Evolutionary conservation across 1,140 invertebrate species (phyloP).

Genomic region (Aphis gossypii): DNA sequence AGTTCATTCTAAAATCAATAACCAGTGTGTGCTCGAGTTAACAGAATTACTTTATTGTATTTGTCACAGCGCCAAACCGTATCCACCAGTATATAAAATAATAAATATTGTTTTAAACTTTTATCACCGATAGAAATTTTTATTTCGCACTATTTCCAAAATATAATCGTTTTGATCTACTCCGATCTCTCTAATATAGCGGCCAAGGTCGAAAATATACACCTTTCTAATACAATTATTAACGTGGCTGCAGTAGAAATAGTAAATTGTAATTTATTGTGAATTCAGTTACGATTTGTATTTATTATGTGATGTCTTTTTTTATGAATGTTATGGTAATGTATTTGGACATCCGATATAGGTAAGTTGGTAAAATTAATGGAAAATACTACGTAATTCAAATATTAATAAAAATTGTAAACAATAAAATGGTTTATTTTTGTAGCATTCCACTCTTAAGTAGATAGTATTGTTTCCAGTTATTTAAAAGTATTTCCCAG

Average conservation of each 20-base stretch:
- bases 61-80: background rate
- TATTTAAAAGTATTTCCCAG: background rate
- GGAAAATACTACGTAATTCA: too few species aligned
- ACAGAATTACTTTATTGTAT: constrained; percentile 32
- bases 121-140: background rate
- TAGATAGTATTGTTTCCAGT: background rate
- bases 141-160: background rate
- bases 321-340: background rate
- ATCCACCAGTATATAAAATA: background rate
- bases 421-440: too few species aligned
- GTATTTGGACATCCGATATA: background rate
- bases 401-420: too few species aligned
- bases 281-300: background rate
- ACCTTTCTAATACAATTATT: background rate
- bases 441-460: background rate
- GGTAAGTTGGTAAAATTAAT: too few species aligned
- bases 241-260: background rate
- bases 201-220: background rate
- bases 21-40: background rate
- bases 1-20: background rate
- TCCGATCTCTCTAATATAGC: background rate
- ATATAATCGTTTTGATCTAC: background rate
- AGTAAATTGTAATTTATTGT: background rate
- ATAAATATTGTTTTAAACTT: background rate
- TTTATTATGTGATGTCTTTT: background rate